Conservation (phyloP, 2,113 vertebrate genomes). For the Sylvietta virens region DNA sequence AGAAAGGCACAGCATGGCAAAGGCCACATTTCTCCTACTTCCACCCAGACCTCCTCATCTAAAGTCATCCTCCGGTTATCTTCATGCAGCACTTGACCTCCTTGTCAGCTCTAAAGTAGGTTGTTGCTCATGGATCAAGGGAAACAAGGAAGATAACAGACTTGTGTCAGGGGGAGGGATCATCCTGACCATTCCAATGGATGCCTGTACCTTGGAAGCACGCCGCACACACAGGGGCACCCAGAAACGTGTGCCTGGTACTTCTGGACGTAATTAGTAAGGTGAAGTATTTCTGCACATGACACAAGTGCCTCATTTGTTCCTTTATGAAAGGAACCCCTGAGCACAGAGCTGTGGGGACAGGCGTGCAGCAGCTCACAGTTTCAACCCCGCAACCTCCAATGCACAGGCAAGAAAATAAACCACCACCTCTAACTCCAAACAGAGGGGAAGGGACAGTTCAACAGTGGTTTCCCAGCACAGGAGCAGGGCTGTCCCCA, state of each 20-base stretch:
- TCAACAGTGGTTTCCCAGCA: neutral
- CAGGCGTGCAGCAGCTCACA: neutral
- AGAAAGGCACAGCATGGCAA: neutral
- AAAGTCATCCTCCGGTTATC: neutral
- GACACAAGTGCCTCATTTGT: neutral
- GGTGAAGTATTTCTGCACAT: neutral
- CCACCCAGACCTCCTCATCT: neutral
- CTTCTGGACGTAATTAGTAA: neutral
- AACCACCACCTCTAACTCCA: neutral
- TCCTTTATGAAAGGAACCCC: neutral
- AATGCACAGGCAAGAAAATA: neutral
- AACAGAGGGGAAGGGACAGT: neutral
- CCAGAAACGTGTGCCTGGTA: neutral
- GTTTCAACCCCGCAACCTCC: fast-evolving
- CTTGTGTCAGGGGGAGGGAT: neutral
- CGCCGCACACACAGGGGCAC: fast-evolving
- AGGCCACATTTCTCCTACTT: neutral
- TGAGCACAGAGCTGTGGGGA: neutral
- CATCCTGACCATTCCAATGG: fast-evolving
- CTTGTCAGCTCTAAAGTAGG: neutral
- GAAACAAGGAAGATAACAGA: neutral
- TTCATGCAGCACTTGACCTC: neutral
- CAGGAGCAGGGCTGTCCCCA: neutral
- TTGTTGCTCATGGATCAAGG: neutral
- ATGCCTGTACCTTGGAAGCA: neutral